Base-by-base conservation (phyloP, 2,113 vertebrate species). In the Melozone crissalis region DNA sequence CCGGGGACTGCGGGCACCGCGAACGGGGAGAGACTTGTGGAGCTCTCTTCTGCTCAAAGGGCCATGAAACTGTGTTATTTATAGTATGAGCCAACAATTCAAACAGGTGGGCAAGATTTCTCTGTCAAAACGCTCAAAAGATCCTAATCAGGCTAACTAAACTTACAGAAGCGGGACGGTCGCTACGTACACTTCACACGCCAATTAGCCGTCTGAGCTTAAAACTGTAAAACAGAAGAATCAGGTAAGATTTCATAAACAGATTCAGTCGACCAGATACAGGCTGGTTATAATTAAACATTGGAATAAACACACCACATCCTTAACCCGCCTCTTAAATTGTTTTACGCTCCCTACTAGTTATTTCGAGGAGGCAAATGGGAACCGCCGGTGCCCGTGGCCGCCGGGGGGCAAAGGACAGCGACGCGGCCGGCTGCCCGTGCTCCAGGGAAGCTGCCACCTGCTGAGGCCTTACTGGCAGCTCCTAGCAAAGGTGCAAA, bases 331-430 rank as follows among this genome's bases (percentile, higher is more conserved):
- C 19, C 49, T 33, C 15, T 57, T 65, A 49, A 9, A 2, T 24
- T 44, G 52, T 33, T 39, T 43, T n/a, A 13, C 4, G 0, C 39
- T 33, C 0, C 2, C 28, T n/a, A 1, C 18, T 1, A 14, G n/a
- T 21, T 52, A 15, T 33, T 78, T 66, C 8, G 7, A 33, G 55
- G 27, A 61, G 26, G 17, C 8, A 10, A 17, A 21, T 0, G 27
- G 26, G 20, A 52, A 24, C 4, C n/a, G 65, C 39, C 51, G 17
- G 68, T 13, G 2, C n/a, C 39, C 4, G 1, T 0, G 51, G 51
- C 16, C 24, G 28, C 58, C 33, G 0, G 7, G 51, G 9, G 31
- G 10, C 35, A 2, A 26, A 15, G 49, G 23, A 5, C 31, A 20
- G 39, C 0, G 2, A 12, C 10, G 44, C 8, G 8, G 26, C 22